Percentiles rank a stretch among this genome's conserved stretches.
These are phyloP conservation scores for Anguilla megastoma DNA, from an alignment of 2,797 vertebrate species.

Conservation along the genomic window DNA sequence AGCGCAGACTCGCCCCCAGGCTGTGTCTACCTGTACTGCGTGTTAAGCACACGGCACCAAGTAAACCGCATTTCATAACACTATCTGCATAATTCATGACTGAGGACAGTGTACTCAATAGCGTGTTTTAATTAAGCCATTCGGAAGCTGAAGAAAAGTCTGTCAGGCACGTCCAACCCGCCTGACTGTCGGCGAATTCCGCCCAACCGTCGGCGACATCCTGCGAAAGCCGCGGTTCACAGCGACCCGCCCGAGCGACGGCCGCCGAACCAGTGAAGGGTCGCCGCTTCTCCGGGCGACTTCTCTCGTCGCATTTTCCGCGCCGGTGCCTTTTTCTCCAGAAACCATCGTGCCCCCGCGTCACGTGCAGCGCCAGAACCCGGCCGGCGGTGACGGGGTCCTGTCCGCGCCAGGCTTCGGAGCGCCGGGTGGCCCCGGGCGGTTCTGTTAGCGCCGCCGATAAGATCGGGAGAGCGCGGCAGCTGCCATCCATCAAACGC, in stretches of 20 bases:
- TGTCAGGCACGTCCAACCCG: neutral
- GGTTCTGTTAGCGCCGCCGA: neutral
- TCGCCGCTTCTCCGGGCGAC: conserved; percentile 54
- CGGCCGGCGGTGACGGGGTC: conserved; percentile 56
- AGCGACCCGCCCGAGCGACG: neutral
- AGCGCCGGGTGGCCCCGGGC: neutral
- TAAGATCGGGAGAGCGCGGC: conserved; percentile 1
- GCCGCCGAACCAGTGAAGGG: conserved; percentile 15
- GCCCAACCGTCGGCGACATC: neutral
- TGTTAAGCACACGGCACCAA: neutral
- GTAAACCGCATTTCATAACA: neutral
- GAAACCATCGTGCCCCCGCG: conserved; percentile 37
- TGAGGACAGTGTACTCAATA: neutral
- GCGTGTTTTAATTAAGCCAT: neutral
- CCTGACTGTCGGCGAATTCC: too few species aligned
- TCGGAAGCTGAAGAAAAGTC: neutral
- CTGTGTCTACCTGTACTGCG: neutral
- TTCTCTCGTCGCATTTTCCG: conserved; percentile 67
- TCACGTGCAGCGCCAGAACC: conserved; percentile 32
- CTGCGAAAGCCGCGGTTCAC: neutral
- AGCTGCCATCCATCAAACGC: conserved; percentile 1
- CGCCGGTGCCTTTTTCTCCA: conserved; percentile 52
- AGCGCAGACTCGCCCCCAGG: conserved; percentile 20
- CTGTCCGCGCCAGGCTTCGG: conserved; percentile 45
- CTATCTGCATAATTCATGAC: neutral